Base-by-base conservation (phyloP, 2,797 vertebrate species). In the Acipenser oxyrinchus region DNA sequence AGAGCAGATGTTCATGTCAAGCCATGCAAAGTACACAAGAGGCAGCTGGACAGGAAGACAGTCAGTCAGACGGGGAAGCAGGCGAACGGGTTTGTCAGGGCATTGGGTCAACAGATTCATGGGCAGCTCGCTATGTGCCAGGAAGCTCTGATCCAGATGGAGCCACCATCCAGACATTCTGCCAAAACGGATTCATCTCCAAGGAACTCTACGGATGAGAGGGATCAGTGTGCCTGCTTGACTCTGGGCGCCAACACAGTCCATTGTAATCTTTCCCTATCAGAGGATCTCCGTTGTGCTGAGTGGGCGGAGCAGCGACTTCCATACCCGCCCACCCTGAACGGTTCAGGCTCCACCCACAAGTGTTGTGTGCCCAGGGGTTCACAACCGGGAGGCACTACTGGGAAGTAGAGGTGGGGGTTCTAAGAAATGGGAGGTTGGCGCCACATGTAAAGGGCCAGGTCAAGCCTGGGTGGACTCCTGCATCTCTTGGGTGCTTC, bases 401-500 rank as follows among this genome's bases (percentile, higher is more conserved):
- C n/a, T 71, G 69, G 69, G 66, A 71, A 13, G 69, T 71, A 49
- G 62, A 58, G 37, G 61, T 71, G 50, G 48, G 9, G 69, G 69
- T 11, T 51, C 53, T n/a, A 50, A 37, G 18, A 66, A 63, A 13
- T 73, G 71, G 71, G 71, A 73, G 63, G 71, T 73, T 48, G 71
- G 71, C 10, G 66, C 64, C 63, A 73, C 71, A n/a, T 73, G 71
- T 58, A 73, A 73, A 52, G 50, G 52, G 10, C 66, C 48, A 5
- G 60, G 58, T 18, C 12, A 51, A 9, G 51, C 72, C 51, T 70
- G 69, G 69, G 69, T 73, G 60, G 72, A 73, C 66, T 66, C 72
- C 12, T 73, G 71, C 66, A 68, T 73, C 8, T 60, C 63, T 63
- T 73, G 71, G 71, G 71, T 66, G 13, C 63, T 73, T 59, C 68